Percentiles rank a stretch among this genome's conserved stretches.
Evolutionary conservation across 1,140 invertebrate genomes (phyloP).

Genomic region (Augochlora pura): DNA sequence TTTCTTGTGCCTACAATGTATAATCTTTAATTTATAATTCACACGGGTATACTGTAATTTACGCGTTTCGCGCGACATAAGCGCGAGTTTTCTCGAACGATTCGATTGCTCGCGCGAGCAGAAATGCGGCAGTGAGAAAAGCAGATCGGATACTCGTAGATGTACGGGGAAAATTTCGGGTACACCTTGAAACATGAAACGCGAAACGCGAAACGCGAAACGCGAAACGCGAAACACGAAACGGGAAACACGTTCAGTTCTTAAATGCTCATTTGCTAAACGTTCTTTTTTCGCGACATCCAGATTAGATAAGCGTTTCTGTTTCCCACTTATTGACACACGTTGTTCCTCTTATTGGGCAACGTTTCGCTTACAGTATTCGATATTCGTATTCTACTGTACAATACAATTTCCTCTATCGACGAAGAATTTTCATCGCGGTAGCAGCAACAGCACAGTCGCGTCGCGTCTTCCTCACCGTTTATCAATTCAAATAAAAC

Average conservation of each 20-base stretch:
- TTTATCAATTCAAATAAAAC: neutral
- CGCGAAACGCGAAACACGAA: too few species aligned
- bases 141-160: too few species aligned
- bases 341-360: neutral
- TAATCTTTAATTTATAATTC: too few species aligned
- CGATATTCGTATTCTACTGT: neutral
- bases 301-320: slow-evolving; percentile 40
- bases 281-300: neutral
- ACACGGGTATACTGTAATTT: too few species aligned
- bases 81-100: too few species aligned
- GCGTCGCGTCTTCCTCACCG: neutral
- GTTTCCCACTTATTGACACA: neutral
- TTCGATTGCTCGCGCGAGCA: too few species aligned
- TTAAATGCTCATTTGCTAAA: neutral
- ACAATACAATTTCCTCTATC: slow-evolving; percentile 10
- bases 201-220: too few species aligned
- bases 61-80: too few species aligned
- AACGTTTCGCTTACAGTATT: neutral
- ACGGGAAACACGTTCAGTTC: neutral
- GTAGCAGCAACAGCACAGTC: neutral
- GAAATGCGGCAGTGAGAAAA: too few species aligned
- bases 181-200: neutral
- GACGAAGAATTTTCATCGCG: neutral
- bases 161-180: neutral
- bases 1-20: too few species aligned